phyloP scores from a whole-genome alignment of 1,140 invertebrate genomes.

The Wasmannia auropunctata region DNA sequence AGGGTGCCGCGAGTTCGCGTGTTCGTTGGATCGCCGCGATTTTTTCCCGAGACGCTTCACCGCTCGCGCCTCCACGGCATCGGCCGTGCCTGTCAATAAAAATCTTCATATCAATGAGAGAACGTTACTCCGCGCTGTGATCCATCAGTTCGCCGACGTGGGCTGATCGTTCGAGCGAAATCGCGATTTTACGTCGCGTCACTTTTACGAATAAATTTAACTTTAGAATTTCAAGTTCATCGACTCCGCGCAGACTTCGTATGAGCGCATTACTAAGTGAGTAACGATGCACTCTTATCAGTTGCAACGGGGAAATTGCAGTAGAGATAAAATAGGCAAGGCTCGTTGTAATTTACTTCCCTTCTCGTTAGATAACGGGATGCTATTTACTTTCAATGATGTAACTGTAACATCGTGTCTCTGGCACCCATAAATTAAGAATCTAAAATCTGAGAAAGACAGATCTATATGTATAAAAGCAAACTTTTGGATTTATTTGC shows the following conservation, averaged over 20 bases:
- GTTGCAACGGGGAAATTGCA: conserved; percentile 2
- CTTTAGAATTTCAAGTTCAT: conserved; percentile 47
- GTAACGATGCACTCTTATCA: conserved; percentile 28
- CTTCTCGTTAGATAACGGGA: not conserved
- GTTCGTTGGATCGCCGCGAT: not conserved
- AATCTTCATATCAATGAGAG: conserved; percentile 20
- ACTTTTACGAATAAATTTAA: conserved; percentile 21
- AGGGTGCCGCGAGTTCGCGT: not conserved
- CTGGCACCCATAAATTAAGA: not conserved
- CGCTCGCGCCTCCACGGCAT: not conserved
- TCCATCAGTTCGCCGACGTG: not conserved
- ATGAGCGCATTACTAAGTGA: conserved; percentile 42
- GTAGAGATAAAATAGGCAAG: not conserved
- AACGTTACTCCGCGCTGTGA: conserved; percentile 8
- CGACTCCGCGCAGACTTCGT: conserved; percentile 39
- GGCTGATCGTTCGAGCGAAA: not conserved
- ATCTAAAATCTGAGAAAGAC: not conserved
- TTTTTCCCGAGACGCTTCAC: not conserved
- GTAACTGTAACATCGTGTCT: not conserved
- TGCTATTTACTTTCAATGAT: conserved; percentile 10
- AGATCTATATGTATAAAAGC: too few species aligned
- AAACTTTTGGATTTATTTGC: not conserved
- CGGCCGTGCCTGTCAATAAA: conserved; percentile 10
- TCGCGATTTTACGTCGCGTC: conserved; percentile 8
- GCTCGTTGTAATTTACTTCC: conserved; percentile 22